Percentiles rank a stretch among this genome's conserved stretches.
These are phyloP conservation scores for Scaptomyza polygonia DNA, from an alignment of 2,888 invertebrate species.

Conservation along the genomic window DNA sequence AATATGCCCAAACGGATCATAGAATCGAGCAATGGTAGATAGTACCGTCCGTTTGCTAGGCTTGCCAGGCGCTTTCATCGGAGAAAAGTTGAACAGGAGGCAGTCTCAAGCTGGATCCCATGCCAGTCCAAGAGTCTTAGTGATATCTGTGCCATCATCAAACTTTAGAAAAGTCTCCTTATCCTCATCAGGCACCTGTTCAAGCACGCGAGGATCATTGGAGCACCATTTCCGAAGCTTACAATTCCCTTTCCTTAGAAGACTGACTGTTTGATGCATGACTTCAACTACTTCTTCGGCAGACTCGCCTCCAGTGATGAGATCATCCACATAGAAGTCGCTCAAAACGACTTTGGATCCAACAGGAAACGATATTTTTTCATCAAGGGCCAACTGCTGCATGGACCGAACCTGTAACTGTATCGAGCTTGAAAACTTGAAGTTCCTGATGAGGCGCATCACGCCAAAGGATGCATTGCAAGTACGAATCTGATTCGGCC, in stretches of 20 bases:
- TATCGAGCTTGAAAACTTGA: too few relatives aligned
- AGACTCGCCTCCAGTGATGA: background rate
- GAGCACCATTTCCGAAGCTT: too few relatives aligned
- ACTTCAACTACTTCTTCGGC: too few relatives aligned
- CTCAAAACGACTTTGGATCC: background rate
- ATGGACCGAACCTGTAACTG: too few relatives aligned
- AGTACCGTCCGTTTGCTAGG: background rate
- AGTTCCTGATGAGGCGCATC: too few relatives aligned
- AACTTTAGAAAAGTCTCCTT: background rate
- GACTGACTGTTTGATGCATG: too few relatives aligned
- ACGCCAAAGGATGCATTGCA: too few relatives aligned
- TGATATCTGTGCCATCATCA: background rate
- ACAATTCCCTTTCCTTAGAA: too few relatives aligned
- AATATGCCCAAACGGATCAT: background rate
- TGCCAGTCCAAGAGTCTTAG: background rate
- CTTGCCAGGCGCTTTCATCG: background rate
- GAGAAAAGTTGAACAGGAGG: background rate
- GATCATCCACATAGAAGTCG: too few relatives aligned
- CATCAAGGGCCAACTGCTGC: background rate
- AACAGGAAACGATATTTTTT: background rate
- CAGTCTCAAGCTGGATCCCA: background rate
- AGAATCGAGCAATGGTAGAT: background rate
- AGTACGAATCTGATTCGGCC: too few relatives aligned
- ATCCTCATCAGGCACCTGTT: too few relatives aligned
- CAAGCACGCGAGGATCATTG: too few relatives aligned